These are phyloP conservation scores for Pheosia gnoma DNA, from an alignment of 2,888 invertebrate species.

Conservation along the genomic window DNA sequence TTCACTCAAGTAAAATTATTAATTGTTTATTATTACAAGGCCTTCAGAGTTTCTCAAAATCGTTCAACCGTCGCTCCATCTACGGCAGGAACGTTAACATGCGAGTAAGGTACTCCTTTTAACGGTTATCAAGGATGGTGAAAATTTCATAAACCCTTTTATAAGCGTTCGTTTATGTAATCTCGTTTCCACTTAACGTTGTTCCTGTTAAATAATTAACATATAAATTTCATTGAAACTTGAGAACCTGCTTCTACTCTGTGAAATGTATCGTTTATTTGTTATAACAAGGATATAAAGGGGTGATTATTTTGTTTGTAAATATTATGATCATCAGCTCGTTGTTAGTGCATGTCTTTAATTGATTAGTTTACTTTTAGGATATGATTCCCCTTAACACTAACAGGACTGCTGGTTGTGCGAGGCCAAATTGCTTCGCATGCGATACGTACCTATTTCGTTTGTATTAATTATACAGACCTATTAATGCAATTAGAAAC, in stretches of 20 bases:
- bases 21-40: neutral
- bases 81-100: conserved; percentile 1
- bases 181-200: conserved; percentile 24
- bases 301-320: too few relatives aligned
- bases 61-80: neutral
- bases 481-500: too few relatives aligned
- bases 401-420: too few relatives aligned
- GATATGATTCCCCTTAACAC: too few relatives aligned
- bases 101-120: conserved; percentile 14
- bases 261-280: neutral
- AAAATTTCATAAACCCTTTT: conserved; percentile 32
- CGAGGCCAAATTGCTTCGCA: too few relatives aligned
- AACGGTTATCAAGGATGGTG: conserved; percentile 26
- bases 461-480: too few relatives aligned
- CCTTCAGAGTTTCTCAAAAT: conserved; percentile 5
- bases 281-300: neutral
- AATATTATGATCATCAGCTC: too few relatives aligned
- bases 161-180: conserved; percentile 20
- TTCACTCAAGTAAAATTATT: neutral
- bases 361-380: too few relatives aligned
- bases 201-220: conserved; percentile 27
- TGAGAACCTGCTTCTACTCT: conserved; percentile 14
- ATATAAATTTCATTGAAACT: conserved; percentile 25
- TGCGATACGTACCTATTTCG: too few relatives aligned
- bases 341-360: too few relatives aligned